These are phyloP conservation scores for Phaetusa simplex DNA, from an alignment of 2,113 vertebrate species.

Conservation along the genomic window DNA sequence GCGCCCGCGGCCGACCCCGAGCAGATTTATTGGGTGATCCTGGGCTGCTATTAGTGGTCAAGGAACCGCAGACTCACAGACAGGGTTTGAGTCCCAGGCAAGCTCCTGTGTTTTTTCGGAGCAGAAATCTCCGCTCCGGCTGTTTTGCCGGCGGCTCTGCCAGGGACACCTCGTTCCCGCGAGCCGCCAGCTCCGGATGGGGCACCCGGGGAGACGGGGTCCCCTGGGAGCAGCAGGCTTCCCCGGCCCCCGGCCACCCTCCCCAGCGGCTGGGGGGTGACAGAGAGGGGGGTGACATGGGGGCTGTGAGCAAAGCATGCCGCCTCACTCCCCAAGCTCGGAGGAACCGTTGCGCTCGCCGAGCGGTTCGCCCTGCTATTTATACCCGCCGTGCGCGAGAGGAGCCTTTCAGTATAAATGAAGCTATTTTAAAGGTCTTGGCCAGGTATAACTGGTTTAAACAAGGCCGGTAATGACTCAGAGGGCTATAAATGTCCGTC, in stretches of 20 bases:
- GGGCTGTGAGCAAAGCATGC: background rate
- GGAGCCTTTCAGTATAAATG: constrained; percentile 54
- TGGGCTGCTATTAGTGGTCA: constrained; percentile 43
- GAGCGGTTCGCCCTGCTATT: constrained; percentile 12
- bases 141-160: background rate
- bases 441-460: constrained; percentile 68
- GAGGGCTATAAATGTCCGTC: constrained; percentile 57
- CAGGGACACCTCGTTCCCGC: background rate
- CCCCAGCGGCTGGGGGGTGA: rapidly evolving
- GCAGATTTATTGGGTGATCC: constrained; percentile 47
- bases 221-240: background rate
- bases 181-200: rapidly evolving
- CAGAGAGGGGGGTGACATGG: background rate
- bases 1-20: background rate
- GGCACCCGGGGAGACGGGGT: background rate
- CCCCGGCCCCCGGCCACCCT: background rate
- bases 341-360: background rate
- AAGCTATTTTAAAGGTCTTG: constrained; percentile 68
- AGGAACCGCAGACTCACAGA: constrained; percentile 41
- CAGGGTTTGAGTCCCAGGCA: background rate
- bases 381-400: constrained; percentile 2
- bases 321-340: rapidly evolving
- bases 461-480: constrained; percentile 61
- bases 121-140: background rate
- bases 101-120: background rate